phyloP scores from a whole-genome alignment of 1,140 invertebrate species.

The Teleogryllus occipitalis region DNA sequence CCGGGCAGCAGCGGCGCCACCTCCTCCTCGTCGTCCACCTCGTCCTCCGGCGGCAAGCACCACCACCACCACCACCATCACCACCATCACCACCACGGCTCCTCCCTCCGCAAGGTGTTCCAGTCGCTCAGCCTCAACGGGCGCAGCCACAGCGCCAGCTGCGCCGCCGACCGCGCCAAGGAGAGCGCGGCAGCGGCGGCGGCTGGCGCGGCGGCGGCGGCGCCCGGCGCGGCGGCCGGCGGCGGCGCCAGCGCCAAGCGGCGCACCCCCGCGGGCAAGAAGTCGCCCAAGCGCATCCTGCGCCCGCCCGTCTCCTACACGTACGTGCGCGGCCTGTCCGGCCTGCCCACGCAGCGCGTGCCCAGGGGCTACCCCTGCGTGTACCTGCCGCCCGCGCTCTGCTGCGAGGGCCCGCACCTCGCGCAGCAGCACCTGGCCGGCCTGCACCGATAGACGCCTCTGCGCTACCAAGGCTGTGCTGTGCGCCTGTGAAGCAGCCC shows the following conservation, averaged over 20 bases:
- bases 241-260: neutral
- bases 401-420: constrained; percentile 26
- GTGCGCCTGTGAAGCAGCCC: no score
- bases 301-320: constrained; percentile 65
- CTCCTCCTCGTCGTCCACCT: neutral
- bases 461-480: no score
- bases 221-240: neutral
- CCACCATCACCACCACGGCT: neutral
- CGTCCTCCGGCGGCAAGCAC: neutral
- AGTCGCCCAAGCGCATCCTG: neutral
- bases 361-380: constrained; percentile 37
- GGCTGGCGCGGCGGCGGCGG: no score
- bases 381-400: constrained; percentile 31
- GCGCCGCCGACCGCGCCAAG: neutral
- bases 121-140: constrained; percentile 10
- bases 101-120: constrained; percentile 8
- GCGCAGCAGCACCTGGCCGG: constrained; percentile 26
- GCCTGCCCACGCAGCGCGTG: constrained; percentile 66
- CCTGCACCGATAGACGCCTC: constrained; percentile 27
- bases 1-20: no score
- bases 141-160: neutral
- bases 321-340: constrained; percentile 67
- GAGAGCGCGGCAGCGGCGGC: no score
- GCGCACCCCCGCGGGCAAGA: neutral
- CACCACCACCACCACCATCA: no score